A percentile compares a stretch with the other conserved stretches of the same genome.
These are phyloP conservation scores for Himalopsyche anomala DNA, from an alignment of 2,888 invertebrate genomes.

Conservation along the genomic window DNA sequence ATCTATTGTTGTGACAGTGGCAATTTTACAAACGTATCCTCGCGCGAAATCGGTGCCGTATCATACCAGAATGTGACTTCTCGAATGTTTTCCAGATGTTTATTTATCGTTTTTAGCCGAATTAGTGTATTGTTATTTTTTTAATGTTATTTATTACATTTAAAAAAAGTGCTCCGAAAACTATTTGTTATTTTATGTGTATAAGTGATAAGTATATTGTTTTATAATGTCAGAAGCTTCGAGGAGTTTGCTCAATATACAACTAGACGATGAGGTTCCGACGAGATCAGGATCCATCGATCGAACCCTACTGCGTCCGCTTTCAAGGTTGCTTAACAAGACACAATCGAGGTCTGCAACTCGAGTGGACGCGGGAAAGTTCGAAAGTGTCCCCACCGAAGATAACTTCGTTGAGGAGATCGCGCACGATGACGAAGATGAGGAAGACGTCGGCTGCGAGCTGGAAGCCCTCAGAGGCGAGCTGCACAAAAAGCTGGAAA, in stretches of 20 bases:
- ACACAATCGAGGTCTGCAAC: slow-evolving; percentile 60
- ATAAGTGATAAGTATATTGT: background rate
- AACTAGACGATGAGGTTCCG: slow-evolving; percentile 48
- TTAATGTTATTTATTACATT: background rate
- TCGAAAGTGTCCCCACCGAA: slow-evolving; percentile 59
- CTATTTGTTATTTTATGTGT: background rate
- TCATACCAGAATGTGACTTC: slow-evolving; percentile 1
- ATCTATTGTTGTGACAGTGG: slow-evolving; percentile 56
- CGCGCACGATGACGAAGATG: slow-evolving; percentile 31
- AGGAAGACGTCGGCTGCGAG: slow-evolving; percentile 60
- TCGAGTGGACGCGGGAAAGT: slow-evolving; percentile 56
- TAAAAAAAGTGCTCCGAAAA: background rate
- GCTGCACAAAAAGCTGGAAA: slow-evolving; percentile 64
- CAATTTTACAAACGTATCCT: slow-evolving; percentile 3
- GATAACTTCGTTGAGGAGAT: slow-evolving; percentile 44
- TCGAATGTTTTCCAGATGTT: slow-evolving; percentile 1
- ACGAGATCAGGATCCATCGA: slow-evolving; percentile 52
- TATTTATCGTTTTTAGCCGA: background rate
- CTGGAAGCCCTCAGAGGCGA: slow-evolving; percentile 60
- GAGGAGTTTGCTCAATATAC: slow-evolving; percentile 56
- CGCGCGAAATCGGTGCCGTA: slow-evolving; percentile 24
- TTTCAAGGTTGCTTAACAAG: slow-evolving; percentile 57
- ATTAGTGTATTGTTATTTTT: background rate
- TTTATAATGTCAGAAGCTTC: slow-evolving; percentile 62
- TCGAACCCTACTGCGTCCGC: slow-evolving; percentile 54